Evolutionary conservation across 2,797 vertebrate species (phyloP).

Genomic region (Rhabdomys pumilio): DNA sequence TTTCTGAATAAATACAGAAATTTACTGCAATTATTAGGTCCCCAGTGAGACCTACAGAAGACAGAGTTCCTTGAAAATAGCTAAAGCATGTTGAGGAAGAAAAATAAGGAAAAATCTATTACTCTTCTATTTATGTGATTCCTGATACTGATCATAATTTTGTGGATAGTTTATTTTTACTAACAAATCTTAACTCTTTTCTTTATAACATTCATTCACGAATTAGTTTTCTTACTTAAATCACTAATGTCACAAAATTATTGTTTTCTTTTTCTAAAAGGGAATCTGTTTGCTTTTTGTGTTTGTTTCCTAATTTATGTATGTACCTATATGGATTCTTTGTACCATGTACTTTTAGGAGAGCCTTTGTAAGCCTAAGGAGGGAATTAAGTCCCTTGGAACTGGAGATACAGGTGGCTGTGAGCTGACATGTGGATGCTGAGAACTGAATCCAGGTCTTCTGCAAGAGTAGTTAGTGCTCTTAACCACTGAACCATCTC

Average conservation of each 20-base stretch:
- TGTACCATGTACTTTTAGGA: neutral
- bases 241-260: slow-evolving; percentile 9
- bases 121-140: neutral
- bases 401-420: no score
- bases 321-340: neutral
- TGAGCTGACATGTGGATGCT: neutral
- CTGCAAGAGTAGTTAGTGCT: neutral
- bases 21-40: slow-evolving; percentile 20
- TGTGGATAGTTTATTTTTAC: slow-evolving; percentile 31
- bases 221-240: slow-evolving; percentile 29
- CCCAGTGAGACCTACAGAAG: neutral
- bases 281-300: neutral
- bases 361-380: no score
- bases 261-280: neutral
- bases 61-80: slow-evolving; percentile 19
- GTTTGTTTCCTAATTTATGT: neutral
- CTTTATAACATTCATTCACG: neutral
- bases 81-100: slow-evolving; percentile 28
- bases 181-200: neutral
- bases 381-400: neutral
- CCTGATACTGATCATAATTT: slow-evolving; percentile 20
- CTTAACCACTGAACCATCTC: neutral
- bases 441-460: neutral
- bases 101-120: slow-evolving; percentile 31
- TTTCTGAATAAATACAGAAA: slow-evolving; percentile 25